Percentiles rank a stretch among this genome's conserved stretches.
Evolutionary conservation across 2,113 vertebrate genomes (phyloP).

Genomic region (Siphamia tubifer): DNA sequence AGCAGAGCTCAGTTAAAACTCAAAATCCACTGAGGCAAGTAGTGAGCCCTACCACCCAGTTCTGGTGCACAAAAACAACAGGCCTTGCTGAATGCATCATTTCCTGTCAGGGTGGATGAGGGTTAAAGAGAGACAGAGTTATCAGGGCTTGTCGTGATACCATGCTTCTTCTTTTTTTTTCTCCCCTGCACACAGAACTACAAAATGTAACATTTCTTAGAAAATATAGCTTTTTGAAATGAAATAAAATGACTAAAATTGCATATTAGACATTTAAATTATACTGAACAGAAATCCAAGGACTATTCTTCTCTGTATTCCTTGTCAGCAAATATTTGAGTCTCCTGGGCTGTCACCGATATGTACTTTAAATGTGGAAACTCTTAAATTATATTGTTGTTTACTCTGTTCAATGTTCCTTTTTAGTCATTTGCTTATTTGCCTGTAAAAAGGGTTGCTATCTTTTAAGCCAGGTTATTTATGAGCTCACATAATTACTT

Average conservation of each 20-base stretch:
- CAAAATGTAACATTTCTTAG: too few species aligned
- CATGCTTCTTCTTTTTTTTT: too few species aligned
- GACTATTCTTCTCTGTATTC: neutral
- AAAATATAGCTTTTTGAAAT: too few species aligned
- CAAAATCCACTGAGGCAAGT: neutral
- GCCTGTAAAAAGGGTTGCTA: slow-evolving; percentile 4
- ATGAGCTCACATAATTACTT: slow-evolving; percentile 16
- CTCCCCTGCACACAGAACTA: neutral
- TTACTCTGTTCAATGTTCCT: neutral
- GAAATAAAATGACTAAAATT: too few species aligned
- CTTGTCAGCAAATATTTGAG: slow-evolving; percentile 2
- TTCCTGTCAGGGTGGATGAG: slow-evolving; percentile 21
- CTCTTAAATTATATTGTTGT: slow-evolving; percentile 18
- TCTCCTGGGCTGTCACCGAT: neutral
- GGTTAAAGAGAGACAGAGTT: neutral
- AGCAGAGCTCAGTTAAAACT: neutral
- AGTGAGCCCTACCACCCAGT: neutral
- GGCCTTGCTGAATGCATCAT: neutral
- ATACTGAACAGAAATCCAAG: neutral
- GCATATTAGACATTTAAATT: too few species aligned
- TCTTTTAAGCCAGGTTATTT: neutral
- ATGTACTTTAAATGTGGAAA: neutral
- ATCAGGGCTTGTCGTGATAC: slow-evolving; percentile 1
- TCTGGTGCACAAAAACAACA: slow-evolving; percentile 22
- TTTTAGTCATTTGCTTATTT: neutral